A percentile compares a stretch with the other conserved stretches of the same genome.
phyloP scores from a whole-genome alignment of 2,113 vertebrate genomes.

The Empidonax traillii region DNA sequence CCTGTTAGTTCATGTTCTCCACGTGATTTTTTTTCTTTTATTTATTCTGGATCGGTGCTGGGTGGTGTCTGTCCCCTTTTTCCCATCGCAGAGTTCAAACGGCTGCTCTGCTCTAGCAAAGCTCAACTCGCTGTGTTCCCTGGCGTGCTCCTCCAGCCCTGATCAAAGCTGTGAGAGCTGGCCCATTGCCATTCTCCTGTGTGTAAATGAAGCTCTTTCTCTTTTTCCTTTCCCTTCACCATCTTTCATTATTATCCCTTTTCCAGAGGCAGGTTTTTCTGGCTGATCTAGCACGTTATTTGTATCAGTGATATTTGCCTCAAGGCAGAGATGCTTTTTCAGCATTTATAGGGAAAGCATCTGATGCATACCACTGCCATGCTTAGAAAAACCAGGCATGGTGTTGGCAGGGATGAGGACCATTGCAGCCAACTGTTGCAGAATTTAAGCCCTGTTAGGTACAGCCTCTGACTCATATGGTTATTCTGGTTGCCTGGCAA shows the following conservation, averaged over 20 bases:
- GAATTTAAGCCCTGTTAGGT: slow-evolving; percentile 1
- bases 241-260: slow-evolving; percentile 10
- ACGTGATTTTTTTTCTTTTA: fast-evolving
- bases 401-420: not conserved
- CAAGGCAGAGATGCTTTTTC: slow-evolving; percentile 20
- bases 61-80: not conserved
- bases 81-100: not conserved
- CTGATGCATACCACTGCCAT: not conserved
- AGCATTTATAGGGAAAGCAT: not conserved
- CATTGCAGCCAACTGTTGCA: not conserved
- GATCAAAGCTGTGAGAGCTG: slow-evolving; percentile 28
- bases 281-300: slow-evolving; percentile 31
- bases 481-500: slow-evolving; percentile 9
- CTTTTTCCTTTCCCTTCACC: not conserved
- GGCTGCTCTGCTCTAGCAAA: not conserved
- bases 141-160: not conserved
- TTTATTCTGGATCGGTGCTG: not conserved
- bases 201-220: slow-evolving; percentile 22
- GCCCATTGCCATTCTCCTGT: not conserved
- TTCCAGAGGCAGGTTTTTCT: slow-evolving; percentile 50
- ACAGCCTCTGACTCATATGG: not conserved
- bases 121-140: not conserved
- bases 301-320: slow-evolving; percentile 8
- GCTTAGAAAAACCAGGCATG: slow-evolving; percentile 11
- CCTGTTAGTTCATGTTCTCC: not conserved